Evolutionary conservation across 2,113 vertebrate genomes (phyloP).

Genomic region (Chloroceryle aenea): DNA sequence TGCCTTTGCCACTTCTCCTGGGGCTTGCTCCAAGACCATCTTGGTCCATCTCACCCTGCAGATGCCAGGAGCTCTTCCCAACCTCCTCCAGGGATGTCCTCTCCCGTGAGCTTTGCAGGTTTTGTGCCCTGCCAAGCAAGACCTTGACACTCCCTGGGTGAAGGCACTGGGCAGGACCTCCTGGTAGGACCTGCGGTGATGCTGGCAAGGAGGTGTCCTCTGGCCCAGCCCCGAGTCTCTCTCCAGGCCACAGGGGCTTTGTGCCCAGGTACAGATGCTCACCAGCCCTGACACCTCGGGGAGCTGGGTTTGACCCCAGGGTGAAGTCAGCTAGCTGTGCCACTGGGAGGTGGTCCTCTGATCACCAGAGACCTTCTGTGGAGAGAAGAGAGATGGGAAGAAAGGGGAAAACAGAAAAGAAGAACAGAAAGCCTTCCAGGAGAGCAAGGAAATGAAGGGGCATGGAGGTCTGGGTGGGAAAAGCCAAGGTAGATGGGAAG

Average conservation of each 20-base stretch:
- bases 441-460: background rate
- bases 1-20: background rate
- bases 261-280: background rate
- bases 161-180: background rate
- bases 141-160: background rate
- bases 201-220: background rate
- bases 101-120: background rate
- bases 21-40: background rate
- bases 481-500: background rate
- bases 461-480: background rate
- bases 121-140: background rate
- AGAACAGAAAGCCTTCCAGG: background rate
- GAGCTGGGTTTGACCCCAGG: background rate
- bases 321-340: background rate
- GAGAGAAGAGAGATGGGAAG: background rate
- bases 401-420: background rate
- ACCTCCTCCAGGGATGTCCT: too few relatives aligned
- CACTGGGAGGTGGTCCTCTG: background rate
- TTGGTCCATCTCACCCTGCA: background rate
- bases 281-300: accelerated
- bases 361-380: background rate
- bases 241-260: background rate
- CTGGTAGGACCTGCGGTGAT: background rate
- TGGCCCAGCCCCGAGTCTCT: background rate
- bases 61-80: background rate